A percentile compares a stretch with the other conserved stretches of the same genome.
phyloP scores from a whole-genome alignment of 1,140 invertebrate genomes.

The Pachypsylla venusta region DNA sequence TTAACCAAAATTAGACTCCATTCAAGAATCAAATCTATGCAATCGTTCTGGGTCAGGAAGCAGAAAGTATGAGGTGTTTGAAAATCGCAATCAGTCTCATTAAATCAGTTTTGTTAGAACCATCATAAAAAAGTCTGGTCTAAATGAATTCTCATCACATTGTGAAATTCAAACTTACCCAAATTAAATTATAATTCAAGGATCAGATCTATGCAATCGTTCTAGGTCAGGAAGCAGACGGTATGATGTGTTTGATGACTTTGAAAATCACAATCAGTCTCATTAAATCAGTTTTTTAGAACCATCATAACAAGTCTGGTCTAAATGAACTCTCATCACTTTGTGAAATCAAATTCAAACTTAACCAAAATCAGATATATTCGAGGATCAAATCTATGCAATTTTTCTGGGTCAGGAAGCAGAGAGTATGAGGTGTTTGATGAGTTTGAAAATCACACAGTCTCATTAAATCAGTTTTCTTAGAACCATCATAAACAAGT shows the following conservation, averaged over 20 bases:
- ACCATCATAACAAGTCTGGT: conserved; percentile 5
- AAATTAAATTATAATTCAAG: too few relatives aligned
- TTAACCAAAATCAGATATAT: too few relatives aligned
- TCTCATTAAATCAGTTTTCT: conserved; percentile 44
- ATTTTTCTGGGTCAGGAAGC: too few relatives aligned
- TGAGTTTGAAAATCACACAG: conserved; percentile 28
- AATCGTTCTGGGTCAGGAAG: too few relatives aligned
- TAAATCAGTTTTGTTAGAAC: conserved; percentile 7
- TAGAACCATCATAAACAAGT: conserved; percentile 32
- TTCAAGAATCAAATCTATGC: too few relatives aligned
- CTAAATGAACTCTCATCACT: neutral
- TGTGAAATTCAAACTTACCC: too few relatives aligned
- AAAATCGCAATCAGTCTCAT: conserved; percentile 4
- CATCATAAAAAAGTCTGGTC: neutral
- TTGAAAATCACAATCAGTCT: conserved; percentile 6
- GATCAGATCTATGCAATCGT: too few relatives aligned
- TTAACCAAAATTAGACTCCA: too few relatives aligned
- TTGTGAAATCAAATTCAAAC: neutral
- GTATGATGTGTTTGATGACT: neutral
- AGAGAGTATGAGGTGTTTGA: too few relatives aligned
- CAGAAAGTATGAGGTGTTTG: too few relatives aligned
- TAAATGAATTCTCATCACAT: neutral
- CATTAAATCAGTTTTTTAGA: conserved; percentile 9
- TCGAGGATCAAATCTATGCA: too few relatives aligned
- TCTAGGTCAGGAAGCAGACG: too few relatives aligned